Base-by-base conservation (phyloP, 30 jellyfish, hydroid and myxozoan genomes). In the Morbakka virulenta region DNA sequence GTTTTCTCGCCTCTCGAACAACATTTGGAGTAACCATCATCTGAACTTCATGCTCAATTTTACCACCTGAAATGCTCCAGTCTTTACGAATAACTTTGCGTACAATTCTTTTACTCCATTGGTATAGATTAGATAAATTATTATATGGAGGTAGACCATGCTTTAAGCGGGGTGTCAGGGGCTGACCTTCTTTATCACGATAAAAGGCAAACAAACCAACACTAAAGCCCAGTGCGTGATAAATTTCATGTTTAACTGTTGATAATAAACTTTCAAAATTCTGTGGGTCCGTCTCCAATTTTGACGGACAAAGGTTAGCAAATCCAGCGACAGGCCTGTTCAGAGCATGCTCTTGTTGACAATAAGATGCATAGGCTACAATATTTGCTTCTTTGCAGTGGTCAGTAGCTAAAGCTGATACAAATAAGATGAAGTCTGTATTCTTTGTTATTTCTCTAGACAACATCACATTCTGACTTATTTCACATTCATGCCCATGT, bases 271-370 rank as follows among this genome's bases (percentile, higher is more conserved):
- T 89, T 68, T 89, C 97, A 53, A 89, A 89, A 27, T 83, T 70
- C 67, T 89, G 97, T 3, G 82, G 86, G 50, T 81, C 95, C 11
- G 95, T 81, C 36, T 81, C 95, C 13, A 89, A 82, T 49, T 89
- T 89, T 17, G 69, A 84, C 2, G 97, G 97, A 53, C 97, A 89
- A 20, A 89, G 84, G 51, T 89, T 89, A 6, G 94, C 97, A 71
- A 89, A 89, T 6, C 97, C 97, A 17, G 97, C 97, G 0, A 89
- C 97, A 14, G 97, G 97, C 32, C 97, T 30, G 62, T 89, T 89
- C 29, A 89, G 28, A n/a, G 97, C 94, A 77, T 89, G 95, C 24
- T 89, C 97, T 57, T 89, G 97, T 50, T 89, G 97, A 64, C 97
- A 89, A 49, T 89, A 89, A 32, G 97, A 89, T 67, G 97, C 97